Percentiles rank a stretch among this genome's conserved stretches.
Conservation (phyloP, 2,888 invertebrate genomes). For the Dynastes hyllus region DNA sequence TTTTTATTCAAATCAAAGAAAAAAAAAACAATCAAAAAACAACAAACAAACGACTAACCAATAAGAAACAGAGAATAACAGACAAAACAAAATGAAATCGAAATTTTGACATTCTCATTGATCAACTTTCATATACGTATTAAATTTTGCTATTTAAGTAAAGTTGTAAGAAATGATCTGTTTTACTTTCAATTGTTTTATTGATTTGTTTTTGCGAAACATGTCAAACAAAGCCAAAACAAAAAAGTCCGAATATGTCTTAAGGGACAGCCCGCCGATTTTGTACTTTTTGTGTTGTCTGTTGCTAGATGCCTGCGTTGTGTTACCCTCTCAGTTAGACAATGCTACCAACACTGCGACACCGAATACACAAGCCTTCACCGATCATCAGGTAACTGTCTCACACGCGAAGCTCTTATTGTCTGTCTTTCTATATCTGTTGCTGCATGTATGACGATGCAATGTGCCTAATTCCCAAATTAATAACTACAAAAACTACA, state of each 20-base stretch:
- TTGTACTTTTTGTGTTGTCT: slow-evolving; percentile 86
- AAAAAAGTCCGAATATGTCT: slow-evolving; percentile 59
- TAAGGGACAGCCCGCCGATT: slow-evolving; percentile 66
- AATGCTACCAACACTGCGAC: slow-evolving; percentile 84
- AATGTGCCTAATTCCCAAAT: slow-evolving; percentile 35
- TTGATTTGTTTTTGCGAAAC: not conserved
- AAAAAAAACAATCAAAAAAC: not conserved
- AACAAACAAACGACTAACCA: not conserved
- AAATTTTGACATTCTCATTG: not conserved
- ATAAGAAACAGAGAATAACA: not conserved
- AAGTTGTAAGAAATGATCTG: slow-evolving; percentile 53
- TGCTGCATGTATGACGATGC: slow-evolving; percentile 49
- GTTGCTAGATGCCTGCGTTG: slow-evolving; percentile 96
- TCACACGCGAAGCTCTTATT: slow-evolving; percentile 53
- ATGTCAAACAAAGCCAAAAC: not conserved
- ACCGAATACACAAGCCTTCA: slow-evolving; percentile 71
- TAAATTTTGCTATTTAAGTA: not conserved
- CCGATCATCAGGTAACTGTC: slow-evolving; percentile 69
- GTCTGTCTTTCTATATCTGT: slow-evolving; percentile 52
- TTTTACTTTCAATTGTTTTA: not conserved
- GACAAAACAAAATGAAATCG: slow-evolving; percentile 17
- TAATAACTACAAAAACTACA: slow-evolving; percentile 34
- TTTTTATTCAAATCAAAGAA: not conserved
- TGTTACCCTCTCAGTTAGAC: slow-evolving; percentile 91
- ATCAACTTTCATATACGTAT: not conserved